Evolutionary conservation across 2,113 vertebrate genomes (phyloP).

Genomic region (Apodemus sylvaticus): DNA sequence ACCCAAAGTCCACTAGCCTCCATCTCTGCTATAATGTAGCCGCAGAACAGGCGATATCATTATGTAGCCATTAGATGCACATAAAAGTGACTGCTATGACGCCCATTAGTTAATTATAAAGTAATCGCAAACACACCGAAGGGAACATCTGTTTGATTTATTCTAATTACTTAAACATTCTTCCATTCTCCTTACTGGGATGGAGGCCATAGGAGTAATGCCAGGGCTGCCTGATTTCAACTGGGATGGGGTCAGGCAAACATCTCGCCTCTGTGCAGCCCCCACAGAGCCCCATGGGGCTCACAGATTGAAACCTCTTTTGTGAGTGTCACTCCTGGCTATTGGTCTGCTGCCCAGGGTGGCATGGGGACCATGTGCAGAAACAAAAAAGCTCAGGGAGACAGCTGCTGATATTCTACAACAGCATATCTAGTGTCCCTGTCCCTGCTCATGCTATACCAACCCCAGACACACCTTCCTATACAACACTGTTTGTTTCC

Average conservation of each 20-base stretch:
- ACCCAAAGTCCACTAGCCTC: conserved; percentile 64
- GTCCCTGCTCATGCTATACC: background rate
- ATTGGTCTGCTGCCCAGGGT: background rate
- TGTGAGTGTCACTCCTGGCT: background rate
- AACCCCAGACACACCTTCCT: background rate
- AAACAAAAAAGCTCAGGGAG: background rate
- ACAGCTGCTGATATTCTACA: background rate
- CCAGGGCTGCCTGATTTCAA: background rate
- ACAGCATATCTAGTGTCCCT: background rate
- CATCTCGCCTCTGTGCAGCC: background rate
- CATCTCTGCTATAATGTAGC: conserved; percentile 55
- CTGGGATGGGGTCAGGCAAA: background rate
- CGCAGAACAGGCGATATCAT: conserved; percentile 65
- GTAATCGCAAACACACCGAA: conserved; percentile 74
- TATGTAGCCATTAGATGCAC: conserved; percentile 75
- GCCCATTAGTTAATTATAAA: conserved; percentile 81
- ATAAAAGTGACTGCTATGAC: conserved; percentile 76
- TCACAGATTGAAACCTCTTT: background rate
- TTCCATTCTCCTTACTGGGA: conserved; percentile 25
- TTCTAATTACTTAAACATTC: conserved; percentile 74
- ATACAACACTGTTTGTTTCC: background rate
- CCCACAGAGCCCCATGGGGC: background rate
- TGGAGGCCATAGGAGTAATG: background rate
- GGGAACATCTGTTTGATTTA: conserved; percentile 79
- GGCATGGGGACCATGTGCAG: background rate